Base-by-base conservation (phyloP, 2,888 invertebrate genomes). In the Ceriagrion tenellum region DNA sequence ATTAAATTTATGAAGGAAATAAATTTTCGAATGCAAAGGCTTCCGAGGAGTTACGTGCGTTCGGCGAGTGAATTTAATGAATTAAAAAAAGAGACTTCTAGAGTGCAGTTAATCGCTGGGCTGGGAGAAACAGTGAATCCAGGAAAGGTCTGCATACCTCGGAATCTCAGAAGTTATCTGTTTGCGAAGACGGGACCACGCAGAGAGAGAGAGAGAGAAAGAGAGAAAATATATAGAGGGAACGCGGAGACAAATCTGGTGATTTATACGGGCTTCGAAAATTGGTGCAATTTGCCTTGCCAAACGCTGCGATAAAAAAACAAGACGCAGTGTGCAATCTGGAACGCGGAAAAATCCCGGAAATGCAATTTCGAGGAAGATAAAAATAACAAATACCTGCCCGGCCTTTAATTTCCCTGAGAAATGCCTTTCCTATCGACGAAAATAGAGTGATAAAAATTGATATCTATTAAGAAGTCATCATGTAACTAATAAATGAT, bases 231-330 rank as follows among this genome's bases (percentile, higher is more conserved):
- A n/a, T n/a, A 81, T 30, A 81, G 35, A 35, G 81, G 30, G 2
- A 35, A 13, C 35, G 30, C 81, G 12, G 81, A 81, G 81, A 81
- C 30, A 81, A 81, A 81, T 35, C 30, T 35, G 18, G 81, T 81
- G 81, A 81, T 81, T 81, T 81, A 81, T 81, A 81, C 4, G 35
- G 30, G 81, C 23, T 13, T 35, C 81, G 81, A 35, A 81, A 81
- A 81, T 81, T 81, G 81, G 81, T 81, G 35, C 81, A 81, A 81
- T 81, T 81, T 81, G 81, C 81, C 81, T 81, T 35, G 30, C 30
- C 81, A 16, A 81, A 35, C 30, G 81, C 18, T 81, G 81, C 26
- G 81, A 81, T 81, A 13, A 81, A 69, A 13, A 59, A 59, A 59
- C 4, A 35, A 81, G 35, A 81, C 13, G 18, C 12, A 81, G 81